Base-by-base conservation (phyloP, 2,888 invertebrate species). In the Agrotis ipsilon region DNA sequence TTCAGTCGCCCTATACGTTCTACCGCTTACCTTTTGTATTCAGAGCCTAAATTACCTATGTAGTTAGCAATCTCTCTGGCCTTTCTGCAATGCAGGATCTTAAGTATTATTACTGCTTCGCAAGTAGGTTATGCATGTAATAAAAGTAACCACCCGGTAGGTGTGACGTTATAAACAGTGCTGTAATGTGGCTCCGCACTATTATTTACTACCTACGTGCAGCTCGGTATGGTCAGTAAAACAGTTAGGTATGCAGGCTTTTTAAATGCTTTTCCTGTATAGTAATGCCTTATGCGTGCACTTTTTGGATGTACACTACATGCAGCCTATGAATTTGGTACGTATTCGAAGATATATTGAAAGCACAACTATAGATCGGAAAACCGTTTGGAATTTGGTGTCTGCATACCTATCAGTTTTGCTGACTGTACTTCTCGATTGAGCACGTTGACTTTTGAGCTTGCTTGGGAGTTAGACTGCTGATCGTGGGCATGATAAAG, bases 11-110 rank as follows among this genome's bases (percentile, higher is more conserved):
- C 39, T 39, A 11, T 39, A 11, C 39, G 39, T 11, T 39, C 39
- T 11, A 9, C 11, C 39, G 32, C 7, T 24, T 3, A 24, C 24
- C 24, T 24, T 24, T 24, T 24, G 2, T 39, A 39, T 39, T 39
- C 2, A 39, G 1, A 2, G n/a, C 54, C n/a, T 24, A 52, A 45
- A 51, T 46, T 63, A 19, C 16, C 5, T 27, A 19, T 9, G 24
- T 73, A 27, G 7, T 13, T 45, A n/a, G 27, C 16, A 61, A 48
- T 11, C 3, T 16, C 6, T 32, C 51, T 54, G 32, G 45, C n/a
- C n/a, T 52, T 52, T 67, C 54, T 60, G 74, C 61, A 77, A 54
- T 75, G 63, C 70, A 27, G 49, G 49, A 51, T 51, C 39, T 64
- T 70, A 70, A 63, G 49, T 46, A 51, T 63, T 63, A 60, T 45